Percentiles rank a stretch among this genome's conserved stretches.
Evolutionary conservation across 2,113 vertebrate genomes (phyloP).

Genomic region (Larimichthys crocea): DNA sequence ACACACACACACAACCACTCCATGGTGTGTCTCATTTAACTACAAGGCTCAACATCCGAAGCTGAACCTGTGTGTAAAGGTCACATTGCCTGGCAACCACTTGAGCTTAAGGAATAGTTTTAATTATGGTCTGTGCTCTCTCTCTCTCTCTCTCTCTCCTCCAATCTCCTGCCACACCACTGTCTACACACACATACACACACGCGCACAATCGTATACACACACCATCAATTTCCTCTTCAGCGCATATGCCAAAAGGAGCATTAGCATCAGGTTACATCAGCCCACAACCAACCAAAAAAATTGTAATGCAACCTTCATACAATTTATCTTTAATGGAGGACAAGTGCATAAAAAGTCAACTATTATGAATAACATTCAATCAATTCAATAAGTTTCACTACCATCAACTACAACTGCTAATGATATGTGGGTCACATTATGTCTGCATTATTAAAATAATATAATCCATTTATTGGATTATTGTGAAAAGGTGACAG

Average conservation of each 20-base stretch:
- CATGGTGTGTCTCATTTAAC: constrained; percentile 50
- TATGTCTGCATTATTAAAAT: not conserved
- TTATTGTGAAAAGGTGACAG: not conserved
- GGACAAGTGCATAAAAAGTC: not conserved
- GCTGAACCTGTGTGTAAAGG: constrained; percentile 69
- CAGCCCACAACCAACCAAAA: constrained; percentile 39
- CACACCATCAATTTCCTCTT: constrained; percentile 65
- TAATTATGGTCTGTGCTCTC: constrained; percentile 77
- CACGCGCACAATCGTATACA: constrained; percentile 9
- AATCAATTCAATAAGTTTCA: not conserved
- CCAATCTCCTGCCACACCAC: constrained; percentile 57
- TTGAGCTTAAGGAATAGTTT: constrained; percentile 76
- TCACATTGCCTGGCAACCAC: constrained; percentile 81
- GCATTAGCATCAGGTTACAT: constrained; percentile 61
- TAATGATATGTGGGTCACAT: not conserved
- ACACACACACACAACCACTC: constrained; percentile 34
- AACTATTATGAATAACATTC: not conserved
- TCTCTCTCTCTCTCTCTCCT: constrained; percentile 48
- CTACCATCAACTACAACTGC: not conserved
- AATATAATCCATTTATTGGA: not conserved
- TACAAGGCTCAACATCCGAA: constrained; percentile 42
- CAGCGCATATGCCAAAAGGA: constrained; percentile 53
- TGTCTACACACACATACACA: constrained; percentile 42
- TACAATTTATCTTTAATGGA: not conserved
- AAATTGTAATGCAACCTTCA: constrained; percentile 31